These are phyloP conservation scores for Monomorium pharaonis DNA, from an alignment of 1,140 invertebrate species.

Conservation along the genomic window DNA sequence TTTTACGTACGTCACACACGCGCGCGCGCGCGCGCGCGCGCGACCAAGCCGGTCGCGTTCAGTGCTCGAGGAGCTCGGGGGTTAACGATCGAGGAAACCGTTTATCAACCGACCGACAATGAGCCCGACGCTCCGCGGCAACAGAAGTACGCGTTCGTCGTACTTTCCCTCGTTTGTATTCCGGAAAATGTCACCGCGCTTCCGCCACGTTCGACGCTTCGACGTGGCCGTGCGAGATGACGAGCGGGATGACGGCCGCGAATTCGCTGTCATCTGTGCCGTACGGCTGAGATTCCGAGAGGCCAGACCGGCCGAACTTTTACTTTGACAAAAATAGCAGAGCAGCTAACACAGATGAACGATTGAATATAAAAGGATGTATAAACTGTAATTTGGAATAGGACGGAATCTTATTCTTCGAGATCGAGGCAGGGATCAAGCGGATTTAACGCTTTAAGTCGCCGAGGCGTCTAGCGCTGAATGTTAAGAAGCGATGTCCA, in stretches of 20 bases:
- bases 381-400: background rate
- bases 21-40: no score
- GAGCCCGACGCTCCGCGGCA: background rate
- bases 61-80: constrained; percentile 10
- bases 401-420: background rate
- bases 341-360: background rate
- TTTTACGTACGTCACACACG: constrained; percentile 41
- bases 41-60: background rate
- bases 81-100: constrained; percentile 53
- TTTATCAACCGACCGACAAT: constrained; percentile 47
- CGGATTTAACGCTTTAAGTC: background rate
- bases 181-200: constrained; percentile 48
- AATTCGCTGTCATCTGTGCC: background rate
- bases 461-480: background rate
- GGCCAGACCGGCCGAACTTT: background rate
- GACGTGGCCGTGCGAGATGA: background rate
- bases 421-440: background rate
- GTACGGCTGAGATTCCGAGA: background rate
- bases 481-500: background rate
- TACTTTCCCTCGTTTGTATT: constrained; percentile 52
- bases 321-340: background rate
- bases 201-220: constrained; percentile 20
- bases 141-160: background rate
- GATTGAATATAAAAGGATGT: background rate
- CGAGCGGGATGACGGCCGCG: background rate